Evolutionary conservation across 2,888 invertebrate species (phyloP).

Genomic region (Pelosia muscerda): DNA sequence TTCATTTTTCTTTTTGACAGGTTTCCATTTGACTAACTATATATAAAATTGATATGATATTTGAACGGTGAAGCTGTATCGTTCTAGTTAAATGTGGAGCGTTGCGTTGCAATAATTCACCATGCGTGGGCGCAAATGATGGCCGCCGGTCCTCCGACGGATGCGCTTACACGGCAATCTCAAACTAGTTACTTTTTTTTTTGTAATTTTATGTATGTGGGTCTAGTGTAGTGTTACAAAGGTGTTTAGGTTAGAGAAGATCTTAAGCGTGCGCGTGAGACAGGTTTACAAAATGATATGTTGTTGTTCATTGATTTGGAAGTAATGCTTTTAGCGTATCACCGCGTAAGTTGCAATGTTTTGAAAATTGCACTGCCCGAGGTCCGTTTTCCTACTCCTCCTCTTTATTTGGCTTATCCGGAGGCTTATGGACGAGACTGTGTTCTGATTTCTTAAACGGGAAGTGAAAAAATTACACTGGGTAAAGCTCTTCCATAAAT

Average conservation of each 20-base stretch:
- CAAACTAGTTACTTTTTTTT: not conserved
- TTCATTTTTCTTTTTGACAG: not conserved
- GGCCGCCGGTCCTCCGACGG: constrained; percentile 20
- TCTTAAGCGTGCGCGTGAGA: not conserved
- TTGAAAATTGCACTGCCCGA: no score
- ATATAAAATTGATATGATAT: constrained; percentile 36
- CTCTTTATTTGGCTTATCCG: no score
- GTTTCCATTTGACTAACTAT: not conserved
- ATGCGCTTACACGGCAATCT: constrained; percentile 9
- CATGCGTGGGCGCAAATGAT: constrained; percentile 44
- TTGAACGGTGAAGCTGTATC: constrained; percentile 52
- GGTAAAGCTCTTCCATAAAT: no score
- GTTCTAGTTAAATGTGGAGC: constrained; percentile 57
- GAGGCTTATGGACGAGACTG: no score
- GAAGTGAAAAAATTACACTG: no score
- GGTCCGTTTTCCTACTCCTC: no score
- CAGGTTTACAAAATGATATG: not conserved
- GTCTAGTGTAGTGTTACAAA: constrained; percentile 2
- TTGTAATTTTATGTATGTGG: constrained; percentile 1
- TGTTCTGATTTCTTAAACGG: no score
- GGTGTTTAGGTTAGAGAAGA: not conserved
- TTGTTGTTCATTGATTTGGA: not conserved
- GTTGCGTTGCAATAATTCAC: constrained; percentile 50
- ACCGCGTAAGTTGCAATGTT: not conserved
- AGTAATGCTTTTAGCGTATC: not conserved